A percentile compares a stretch with the other conserved stretches of the same genome.
These are phyloP conservation scores for Prosopocoilus inquinatus DNA, from an alignment of 2,888 invertebrate genomes.

Conservation along the genomic window DNA sequence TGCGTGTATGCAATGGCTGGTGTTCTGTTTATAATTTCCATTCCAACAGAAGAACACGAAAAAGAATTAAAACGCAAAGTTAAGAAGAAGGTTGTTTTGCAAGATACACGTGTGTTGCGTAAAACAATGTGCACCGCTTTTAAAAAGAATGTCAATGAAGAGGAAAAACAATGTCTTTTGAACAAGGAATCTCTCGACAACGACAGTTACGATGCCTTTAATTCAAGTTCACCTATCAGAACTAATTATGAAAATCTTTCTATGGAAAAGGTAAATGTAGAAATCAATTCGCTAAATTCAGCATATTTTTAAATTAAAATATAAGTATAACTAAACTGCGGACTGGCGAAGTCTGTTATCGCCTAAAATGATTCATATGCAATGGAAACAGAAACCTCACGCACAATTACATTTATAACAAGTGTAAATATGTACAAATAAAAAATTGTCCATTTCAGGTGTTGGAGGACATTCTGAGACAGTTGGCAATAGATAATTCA, in stretches of 20 bases:
- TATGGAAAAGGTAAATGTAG: conserved; percentile 18
- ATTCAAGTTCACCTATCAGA: conserved; percentile 5
- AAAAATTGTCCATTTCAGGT: conserved; percentile 42
- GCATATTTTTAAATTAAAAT: too few species aligned
- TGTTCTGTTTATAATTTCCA: conserved; percentile 58
- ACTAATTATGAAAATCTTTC: conserved; percentile 18
- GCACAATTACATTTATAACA: too few species aligned
- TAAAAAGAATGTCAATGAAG: too few species aligned
- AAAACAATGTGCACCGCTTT: too few species aligned
- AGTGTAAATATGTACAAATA: background rate
- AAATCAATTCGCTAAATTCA: too few species aligned
- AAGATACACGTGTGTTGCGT: background rate
- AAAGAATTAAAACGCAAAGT: conserved; percentile 4
- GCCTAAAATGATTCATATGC: too few species aligned
- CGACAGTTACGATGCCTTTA: too few species aligned
- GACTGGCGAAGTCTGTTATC: too few species aligned
- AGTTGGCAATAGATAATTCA: conserved; percentile 56
- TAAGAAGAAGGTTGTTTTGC: background rate
- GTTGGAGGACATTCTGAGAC: conserved; percentile 54
- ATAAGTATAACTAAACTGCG: too few species aligned
- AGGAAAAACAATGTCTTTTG: too few species aligned
- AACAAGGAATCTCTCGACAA: too few species aligned
- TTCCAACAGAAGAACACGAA: conserved; percentile 57
- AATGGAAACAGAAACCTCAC: too few species aligned
- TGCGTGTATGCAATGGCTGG: conserved; percentile 51